Evolutionary conservation across 2,888 invertebrate genomes (phyloP).

Genomic region (Conus canariensis): DNA sequence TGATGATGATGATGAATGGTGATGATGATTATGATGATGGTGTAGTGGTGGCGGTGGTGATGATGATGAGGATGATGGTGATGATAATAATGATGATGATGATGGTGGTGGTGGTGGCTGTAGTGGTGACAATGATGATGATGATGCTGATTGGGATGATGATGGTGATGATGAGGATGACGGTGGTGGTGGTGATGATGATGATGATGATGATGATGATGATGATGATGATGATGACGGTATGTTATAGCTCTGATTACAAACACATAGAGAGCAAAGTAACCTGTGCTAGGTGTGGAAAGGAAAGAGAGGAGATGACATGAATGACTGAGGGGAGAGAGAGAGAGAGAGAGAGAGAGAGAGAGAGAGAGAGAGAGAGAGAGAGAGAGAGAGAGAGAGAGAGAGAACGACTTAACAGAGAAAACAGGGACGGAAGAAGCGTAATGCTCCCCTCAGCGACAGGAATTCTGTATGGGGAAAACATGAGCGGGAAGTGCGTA

Average conservation of each 20-base stretch:
- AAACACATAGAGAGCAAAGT: too few relatives aligned
- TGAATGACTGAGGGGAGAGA: too few relatives aligned
- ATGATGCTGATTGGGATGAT: neutral
- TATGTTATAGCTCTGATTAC: too few relatives aligned
- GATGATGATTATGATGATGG: conserved; percentile 7
- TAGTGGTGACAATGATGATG: neutral
- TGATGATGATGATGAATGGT: conserved; percentile 16
- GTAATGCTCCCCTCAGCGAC: too few relatives aligned
- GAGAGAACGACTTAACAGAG: neutral
- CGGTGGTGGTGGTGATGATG: conserved; percentile 33
- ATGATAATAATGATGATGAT: conserved; percentile 14
- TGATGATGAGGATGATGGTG: conserved; percentile 29
- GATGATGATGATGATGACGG: conserved; percentile 17
- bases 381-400: neutral
- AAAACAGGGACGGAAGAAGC: too few relatives aligned
- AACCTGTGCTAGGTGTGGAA: too few relatives aligned
- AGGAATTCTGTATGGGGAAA: too few relatives aligned
- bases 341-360: too few relatives aligned
- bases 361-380: neutral
- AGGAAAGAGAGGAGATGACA: too few relatives aligned
- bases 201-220: conserved; percentile 32
- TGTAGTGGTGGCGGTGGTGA: neutral
- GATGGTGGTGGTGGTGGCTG: conserved; percentile 9
- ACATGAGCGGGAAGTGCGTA: too few relatives aligned
- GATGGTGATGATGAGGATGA: conserved; percentile 13